Base-by-base conservation (phyloP, 2,888 invertebrate species). In the Dasysyrphus albostriatus region DNA sequence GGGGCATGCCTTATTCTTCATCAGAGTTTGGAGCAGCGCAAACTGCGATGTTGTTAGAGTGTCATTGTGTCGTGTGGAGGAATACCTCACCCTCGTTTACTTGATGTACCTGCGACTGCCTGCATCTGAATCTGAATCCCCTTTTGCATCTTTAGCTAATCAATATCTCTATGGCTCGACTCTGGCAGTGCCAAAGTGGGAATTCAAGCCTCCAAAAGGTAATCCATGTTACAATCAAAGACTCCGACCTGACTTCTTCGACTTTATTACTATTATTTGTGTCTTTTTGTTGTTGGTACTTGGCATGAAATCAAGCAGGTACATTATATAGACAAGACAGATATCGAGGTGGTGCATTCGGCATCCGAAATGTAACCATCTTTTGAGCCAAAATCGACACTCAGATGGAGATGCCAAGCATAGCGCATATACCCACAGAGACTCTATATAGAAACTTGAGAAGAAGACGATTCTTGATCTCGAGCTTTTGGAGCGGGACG, bases 171-270 rank as follows among this genome's bases (percentile, higher is more conserved):
- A 54, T 78, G 58, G 39, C 70, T 42, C 59, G 65, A 61, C 73
- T 69, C 8, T 12, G 42, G 32, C 56, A 73, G 56, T 84, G 24
- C 85, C 69, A 85, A 85, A 77, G 85, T 67, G 83, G 87, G 83
- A 75, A 87, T 67, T 39, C 78, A 83, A 83, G 74, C 82, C 83
- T 70, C 72, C 74, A 87, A 87, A 87, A 87, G 87, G 87, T 87
- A 83, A 87, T 87, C 87, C 87, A 87, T 79, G 87, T 87, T 87
- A 83, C 87, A 87, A 87, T 87, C 87, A 87, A 87, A 87, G 78
- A 83, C 83, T 83, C 87, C 87, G 87, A 87, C 87, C 83, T 87
- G 83, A 87, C 87, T 87, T 74, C 87, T 82, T 79, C 78, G 78
- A 87, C 87, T 83, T 83, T 87, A 87, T 87, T 87, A 87, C 87